Evolutionary conservation across 2,113 vertebrate species (phyloP).

Genomic region (Thalassoma bifasciatum): DNA sequence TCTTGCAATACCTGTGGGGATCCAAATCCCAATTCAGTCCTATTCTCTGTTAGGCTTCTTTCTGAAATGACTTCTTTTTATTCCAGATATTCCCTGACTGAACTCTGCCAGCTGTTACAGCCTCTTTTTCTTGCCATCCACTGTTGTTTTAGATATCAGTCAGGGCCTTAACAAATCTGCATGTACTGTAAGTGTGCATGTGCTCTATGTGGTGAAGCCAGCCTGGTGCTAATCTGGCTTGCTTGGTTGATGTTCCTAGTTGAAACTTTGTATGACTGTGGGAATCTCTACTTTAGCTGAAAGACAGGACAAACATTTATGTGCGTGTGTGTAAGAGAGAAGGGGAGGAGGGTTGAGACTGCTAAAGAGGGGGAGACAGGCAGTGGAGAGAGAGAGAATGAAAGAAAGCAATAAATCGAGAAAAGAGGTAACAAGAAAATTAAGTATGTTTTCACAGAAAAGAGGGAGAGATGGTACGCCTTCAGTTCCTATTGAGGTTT

Average conservation of each 20-base stretch:
- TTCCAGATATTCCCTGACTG: constrained; percentile 9
- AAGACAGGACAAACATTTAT: constrained; percentile 57
- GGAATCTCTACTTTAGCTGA: constrained; percentile 76
- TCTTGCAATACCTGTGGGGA: background rate
- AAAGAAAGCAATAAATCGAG: constrained; percentile 33
- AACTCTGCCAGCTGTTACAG: constrained; percentile 40
- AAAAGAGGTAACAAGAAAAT: constrained; percentile 45
- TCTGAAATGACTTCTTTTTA: constrained; percentile 28
- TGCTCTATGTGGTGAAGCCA: constrained; percentile 70
- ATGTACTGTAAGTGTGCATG: constrained; percentile 33
- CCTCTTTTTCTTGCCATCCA: constrained; percentile 48
- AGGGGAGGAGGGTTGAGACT: background rate
- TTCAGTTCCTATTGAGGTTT: constrained; percentile 58
- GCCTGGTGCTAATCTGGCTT: constrained; percentile 79
- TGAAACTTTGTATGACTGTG: constrained; percentile 79
- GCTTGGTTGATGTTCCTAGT: constrained; percentile 75
- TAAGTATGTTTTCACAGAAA: constrained; percentile 46
- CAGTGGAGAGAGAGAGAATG: constrained; percentile 31
- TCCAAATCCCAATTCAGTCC: background rate
- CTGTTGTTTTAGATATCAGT: constrained; percentile 70
- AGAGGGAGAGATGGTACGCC: constrained; percentile 36
- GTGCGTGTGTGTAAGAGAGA: constrained; percentile 17
- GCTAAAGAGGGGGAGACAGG: constrained; percentile 20
- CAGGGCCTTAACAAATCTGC: constrained; percentile 70
- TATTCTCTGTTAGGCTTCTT: constrained; percentile 7